Base-by-base conservation (phyloP, 2,797 vertebrate species). In the Limnodromus scolopaceus region DNA sequence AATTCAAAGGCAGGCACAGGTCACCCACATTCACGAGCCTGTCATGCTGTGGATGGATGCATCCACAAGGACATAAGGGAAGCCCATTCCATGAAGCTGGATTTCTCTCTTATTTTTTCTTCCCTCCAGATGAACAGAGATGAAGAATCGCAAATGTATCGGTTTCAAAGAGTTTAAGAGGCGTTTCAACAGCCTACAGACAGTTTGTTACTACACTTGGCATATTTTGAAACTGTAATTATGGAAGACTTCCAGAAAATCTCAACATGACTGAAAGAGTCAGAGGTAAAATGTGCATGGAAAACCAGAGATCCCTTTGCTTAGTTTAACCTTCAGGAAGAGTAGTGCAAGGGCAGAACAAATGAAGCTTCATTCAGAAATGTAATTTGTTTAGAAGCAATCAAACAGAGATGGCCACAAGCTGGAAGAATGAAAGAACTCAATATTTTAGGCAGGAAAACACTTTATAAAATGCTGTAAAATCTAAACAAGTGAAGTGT, bases 341-440 rank as follows among this genome's bases (percentile, higher is more conserved):
- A 92, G 57, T 17, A 78, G 6, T 25, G 41, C 49, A 81, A 65
- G 45, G 30, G 41, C 20, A 57, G 54, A 68, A 72, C 10, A 89
- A 80, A 70, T 46, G 82, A 91, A 58, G 41, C n/a, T 91, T 86
- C 64, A n/a, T 91, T 91, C 30, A 65, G 49, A 89, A 87, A 85
- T 43, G 23, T 61, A 61, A 60, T 78, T 78, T 78, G 43, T 82
- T 87, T 85, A 66, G 75, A 92, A 90, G 25, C 17, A 53, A 57
- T 64, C 36, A 63, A 46, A 60, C 28, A 54, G 78, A 83, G 64
- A 70, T 14, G 24, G 38, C 3, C 46, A 71, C 66, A 85, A 85
- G 49, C 86, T 68, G 79, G 79, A 85, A 82, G 49, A 87, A 77
- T 69, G 49, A 61, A 75, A 71, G 8, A 54, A 3, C n/a, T 78